Evolutionary conservation across 2,797 vertebrate species (phyloP).

Genomic region (Eospalax fontanierii): DNA sequence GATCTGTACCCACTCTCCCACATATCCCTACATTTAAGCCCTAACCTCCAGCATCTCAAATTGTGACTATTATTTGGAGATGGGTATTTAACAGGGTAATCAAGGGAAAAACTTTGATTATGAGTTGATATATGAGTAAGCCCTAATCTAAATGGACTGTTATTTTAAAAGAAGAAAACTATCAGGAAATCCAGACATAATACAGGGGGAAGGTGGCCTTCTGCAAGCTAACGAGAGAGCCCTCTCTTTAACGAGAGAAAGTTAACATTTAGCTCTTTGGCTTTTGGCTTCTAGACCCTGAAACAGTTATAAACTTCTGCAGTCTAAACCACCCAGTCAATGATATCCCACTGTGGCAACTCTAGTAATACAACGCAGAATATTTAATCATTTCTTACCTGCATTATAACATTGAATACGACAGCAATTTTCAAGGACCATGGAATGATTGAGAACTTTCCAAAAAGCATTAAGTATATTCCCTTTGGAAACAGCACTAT

Average conservation of each 20-base stretch:
- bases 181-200: not conserved
- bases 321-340: not conserved
- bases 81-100: not conserved
- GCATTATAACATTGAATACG: not conserved
- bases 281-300: not conserved
- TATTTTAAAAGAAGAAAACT: not conserved
- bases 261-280: not conserved
- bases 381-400: not conserved
- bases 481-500: not conserved
- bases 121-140: too few relatives aligned
- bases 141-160: not conserved
- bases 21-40: too few relatives aligned
- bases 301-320: not conserved
- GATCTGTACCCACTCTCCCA: too few relatives aligned
- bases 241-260: not conserved
- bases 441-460: conserved; percentile 42
- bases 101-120: not conserved
- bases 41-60: too few relatives aligned
- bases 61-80: not conserved
- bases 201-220: not conserved
- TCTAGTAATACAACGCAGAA: not conserved
- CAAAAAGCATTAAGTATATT: conserved; percentile 34
- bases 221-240: not conserved
- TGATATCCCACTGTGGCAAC: conserved; percentile 2
- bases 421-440: not conserved